A percentile compares a stretch with the other conserved stretches of the same genome.
These are phyloP conservation scores for Boloria euphrosyne DNA, from an alignment of 2,888 invertebrate genomes.

Conservation along the genomic window DNA sequence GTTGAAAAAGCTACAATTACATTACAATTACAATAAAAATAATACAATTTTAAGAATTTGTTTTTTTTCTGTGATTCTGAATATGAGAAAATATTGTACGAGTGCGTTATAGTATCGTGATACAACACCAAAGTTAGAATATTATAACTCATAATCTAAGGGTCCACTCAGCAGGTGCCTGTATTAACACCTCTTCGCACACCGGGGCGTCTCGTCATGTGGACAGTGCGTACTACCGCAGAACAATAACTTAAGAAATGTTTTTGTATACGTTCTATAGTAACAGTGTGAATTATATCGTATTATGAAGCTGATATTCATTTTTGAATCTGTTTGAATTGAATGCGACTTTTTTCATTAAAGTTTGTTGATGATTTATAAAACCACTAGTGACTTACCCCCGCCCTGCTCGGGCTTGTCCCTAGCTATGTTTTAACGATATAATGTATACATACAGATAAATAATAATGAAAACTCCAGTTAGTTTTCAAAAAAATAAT, in stretches of 20 bases:
- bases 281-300: background rate
- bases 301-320: no score
- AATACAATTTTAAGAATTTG: no score
- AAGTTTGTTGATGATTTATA: background rate
- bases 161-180: slow-evolving; percentile 53
- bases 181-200: slow-evolving; percentile 65
- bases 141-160: slow-evolving; percentile 18
- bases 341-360: background rate
- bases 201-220: slow-evolving; percentile 41
- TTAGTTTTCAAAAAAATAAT: no score
- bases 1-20: no score
- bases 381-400: no score
- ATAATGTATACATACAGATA: no score
- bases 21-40: no score
- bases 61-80: no score
- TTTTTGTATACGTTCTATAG: slow-evolving; percentile 2
- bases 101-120: slow-evolving; percentile 1
- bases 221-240: background rate
- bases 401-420: no score
- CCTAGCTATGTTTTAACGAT: no score
- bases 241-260: slow-evolving; percentile 5
- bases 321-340: background rate
- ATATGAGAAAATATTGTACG: no score
- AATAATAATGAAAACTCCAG: no score
- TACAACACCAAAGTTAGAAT: slow-evolving; percentile 2